phyloP scores from a whole-genome alignment of 2,113 vertebrate genomes.

The Rhombomys opimus region DNA sequence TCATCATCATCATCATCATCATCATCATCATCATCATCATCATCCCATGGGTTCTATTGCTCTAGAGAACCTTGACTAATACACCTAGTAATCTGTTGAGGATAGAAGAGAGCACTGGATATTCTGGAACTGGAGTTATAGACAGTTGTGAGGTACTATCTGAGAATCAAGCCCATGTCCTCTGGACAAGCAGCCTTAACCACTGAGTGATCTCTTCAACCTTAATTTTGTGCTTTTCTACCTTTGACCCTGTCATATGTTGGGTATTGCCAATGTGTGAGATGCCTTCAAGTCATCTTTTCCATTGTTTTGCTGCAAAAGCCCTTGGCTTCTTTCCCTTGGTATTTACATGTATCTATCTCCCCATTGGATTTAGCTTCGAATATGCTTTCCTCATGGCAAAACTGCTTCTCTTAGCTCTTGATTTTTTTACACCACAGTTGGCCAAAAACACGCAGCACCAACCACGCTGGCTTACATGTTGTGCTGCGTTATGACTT shows the following conservation, averaged over 20 bases:
- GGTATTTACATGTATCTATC: neutral
- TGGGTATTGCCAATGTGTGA: neutral
- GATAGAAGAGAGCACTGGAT: neutral
- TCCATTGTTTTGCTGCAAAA: neutral
- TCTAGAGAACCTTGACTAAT: neutral
- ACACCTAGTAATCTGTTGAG: neutral
- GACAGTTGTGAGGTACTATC: neutral
- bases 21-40: no score
- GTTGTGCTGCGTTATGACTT: neutral
- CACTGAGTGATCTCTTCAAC: neutral
- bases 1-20: no score
- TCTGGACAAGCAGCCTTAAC: neutral
- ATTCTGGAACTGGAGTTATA: neutral
- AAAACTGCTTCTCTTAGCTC: neutral
- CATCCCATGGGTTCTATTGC: neutral
- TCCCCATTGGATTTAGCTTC: neutral
- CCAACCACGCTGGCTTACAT: neutral
- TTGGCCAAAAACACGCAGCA: neutral
- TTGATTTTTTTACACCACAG: neutral
- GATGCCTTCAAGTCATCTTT: neutral
- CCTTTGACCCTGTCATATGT: neutral
- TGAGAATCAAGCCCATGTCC: neutral
- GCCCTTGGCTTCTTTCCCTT: neutral
- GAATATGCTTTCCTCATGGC: neutral
- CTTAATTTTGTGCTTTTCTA: neutral